A percentile compares a stretch with the other conserved stretches of the same genome.
Evolutionary conservation across 2,888 invertebrate genomes (phyloP).

Genomic region (Hirtodrosophila trivittata): DNA sequence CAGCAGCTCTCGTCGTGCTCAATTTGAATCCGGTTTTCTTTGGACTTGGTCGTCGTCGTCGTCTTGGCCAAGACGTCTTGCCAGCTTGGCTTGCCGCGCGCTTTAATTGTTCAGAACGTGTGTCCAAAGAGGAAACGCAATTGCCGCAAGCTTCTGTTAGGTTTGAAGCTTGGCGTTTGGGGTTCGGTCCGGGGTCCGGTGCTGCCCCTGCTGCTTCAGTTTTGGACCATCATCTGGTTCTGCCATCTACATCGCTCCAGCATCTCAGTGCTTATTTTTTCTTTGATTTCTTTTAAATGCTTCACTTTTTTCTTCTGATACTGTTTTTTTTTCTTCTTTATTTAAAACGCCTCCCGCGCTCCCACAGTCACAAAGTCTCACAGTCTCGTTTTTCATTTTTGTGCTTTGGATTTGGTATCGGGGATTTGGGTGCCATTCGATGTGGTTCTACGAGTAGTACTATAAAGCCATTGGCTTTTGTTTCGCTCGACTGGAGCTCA

Average conservation of each 20-base stretch:
- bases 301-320: slow-evolving; percentile 53
- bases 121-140: slow-evolving; percentile 79
- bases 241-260: slow-evolving; percentile 47
- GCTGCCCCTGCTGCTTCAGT: slow-evolving; percentile 39
- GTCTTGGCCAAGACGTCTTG: slow-evolving; percentile 44
- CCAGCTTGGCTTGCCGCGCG: slow-evolving; percentile 63
- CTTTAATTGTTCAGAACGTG: slow-evolving; percentile 79
- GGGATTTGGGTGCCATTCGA: slow-evolving; percentile 29
- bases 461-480: slow-evolving; percentile 74
- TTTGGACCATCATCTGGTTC: slow-evolving; percentile 52
- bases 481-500: slow-evolving; percentile 52
- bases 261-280: slow-evolving; percentile 56
- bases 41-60: slow-evolving; percentile 53
- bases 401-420: slow-evolving; percentile 18
- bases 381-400: slow-evolving; percentile 43
- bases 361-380: slow-evolving; percentile 54
- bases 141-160: slow-evolving; percentile 81
- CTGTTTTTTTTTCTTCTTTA: slow-evolving; percentile 21
- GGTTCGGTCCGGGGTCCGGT: slow-evolving; percentile 17
- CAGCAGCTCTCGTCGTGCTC: slow-evolving; percentile 66
- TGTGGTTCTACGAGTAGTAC: slow-evolving; percentile 66
- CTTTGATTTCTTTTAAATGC: slow-evolving; percentile 72
- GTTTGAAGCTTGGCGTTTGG: slow-evolving; percentile 41
- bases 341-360: slow-evolving; percentile 73
- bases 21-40: slow-evolving; percentile 78